Conservation (phyloP, 2,888 invertebrate species). For the Lochmaea crataegi region DNA sequence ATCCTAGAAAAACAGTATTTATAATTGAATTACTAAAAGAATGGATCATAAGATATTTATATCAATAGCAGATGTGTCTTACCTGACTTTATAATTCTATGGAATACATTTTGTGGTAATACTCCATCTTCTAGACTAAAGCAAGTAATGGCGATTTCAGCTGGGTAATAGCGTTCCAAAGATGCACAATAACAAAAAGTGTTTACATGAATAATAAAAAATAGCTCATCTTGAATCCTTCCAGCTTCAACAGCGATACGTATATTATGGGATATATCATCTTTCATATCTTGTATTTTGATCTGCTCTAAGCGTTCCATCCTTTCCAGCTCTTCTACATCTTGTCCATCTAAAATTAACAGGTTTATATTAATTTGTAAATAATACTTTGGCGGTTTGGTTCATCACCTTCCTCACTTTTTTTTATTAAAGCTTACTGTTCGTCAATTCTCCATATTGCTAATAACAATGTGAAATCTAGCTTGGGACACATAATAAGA, state of each 20-base stretch:
- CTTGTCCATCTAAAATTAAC: slow-evolving; percentile 41
- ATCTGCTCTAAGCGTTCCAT: slow-evolving; percentile 40
- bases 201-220: slow-evolving; percentile 54
- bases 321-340: slow-evolving; percentile 47
- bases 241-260: slow-evolving; percentile 37
- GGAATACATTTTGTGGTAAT: slow-evolving; percentile 49
- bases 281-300: slow-evolving; percentile 47
- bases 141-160: slow-evolving; percentile 51
- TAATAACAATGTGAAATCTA: too few species aligned
- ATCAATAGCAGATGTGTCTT: neutral
- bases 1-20: slow-evolving; percentile 53
- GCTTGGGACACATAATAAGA: too few species aligned
- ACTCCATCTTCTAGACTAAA: slow-evolving; percentile 55
- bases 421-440: too few species aligned
- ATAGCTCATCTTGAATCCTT: slow-evolving; percentile 46
- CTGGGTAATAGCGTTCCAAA: slow-evolving; percentile 47
- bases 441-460: too few species aligned
- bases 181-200: slow-evolving; percentile 47
- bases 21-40: neutral
- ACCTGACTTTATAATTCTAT: slow-evolving; percentile 53
- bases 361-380: neutral
- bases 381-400: too few species aligned
- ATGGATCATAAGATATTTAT: neutral
- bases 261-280: slow-evolving; percentile 43
- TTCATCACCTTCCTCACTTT: too few species aligned